Conservation (phyloP, 2,888 invertebrate species). For the Brachyopa scutellaris region DNA sequence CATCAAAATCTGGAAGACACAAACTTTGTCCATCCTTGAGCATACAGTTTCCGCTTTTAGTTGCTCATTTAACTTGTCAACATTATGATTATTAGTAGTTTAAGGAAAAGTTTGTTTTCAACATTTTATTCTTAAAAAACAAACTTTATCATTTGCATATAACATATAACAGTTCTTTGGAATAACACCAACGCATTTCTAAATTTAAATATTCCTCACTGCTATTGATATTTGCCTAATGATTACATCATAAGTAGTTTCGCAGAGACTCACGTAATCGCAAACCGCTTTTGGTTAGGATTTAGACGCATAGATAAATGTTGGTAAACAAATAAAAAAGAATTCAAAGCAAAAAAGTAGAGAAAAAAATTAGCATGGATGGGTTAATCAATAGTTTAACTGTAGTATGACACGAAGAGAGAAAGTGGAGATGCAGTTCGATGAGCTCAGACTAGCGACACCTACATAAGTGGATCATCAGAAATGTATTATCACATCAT, state of each 20-base stretch:
- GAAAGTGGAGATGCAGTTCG: conserved; percentile 26
- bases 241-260: conserved; percentile 35
- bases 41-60: background rate
- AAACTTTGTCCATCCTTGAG: conserved; percentile 11
- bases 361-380: background rate
- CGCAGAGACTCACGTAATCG: background rate
- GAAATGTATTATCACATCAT: background rate
- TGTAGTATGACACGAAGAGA: conserved; percentile 4
- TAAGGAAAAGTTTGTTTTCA: background rate
- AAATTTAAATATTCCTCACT: background rate
- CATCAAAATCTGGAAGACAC: conserved; percentile 17
- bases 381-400: conserved; percentile 28
- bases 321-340: background rate
- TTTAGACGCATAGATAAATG: background rate
- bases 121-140: background rate
- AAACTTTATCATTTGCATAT: too few relatives aligned
- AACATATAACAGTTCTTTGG: too few relatives aligned
- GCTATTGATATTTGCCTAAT: background rate
- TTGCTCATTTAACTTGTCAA: conserved; percentile 21
- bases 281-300: background rate
- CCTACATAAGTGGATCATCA: background rate
- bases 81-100: conserved; percentile 1
- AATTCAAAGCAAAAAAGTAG: background rate
- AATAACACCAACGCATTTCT: background rate
- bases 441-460: conserved; percentile 30